Conservation (phyloP, 1,140 invertebrate species). For the Luehdorfia chinensis region DNA sequence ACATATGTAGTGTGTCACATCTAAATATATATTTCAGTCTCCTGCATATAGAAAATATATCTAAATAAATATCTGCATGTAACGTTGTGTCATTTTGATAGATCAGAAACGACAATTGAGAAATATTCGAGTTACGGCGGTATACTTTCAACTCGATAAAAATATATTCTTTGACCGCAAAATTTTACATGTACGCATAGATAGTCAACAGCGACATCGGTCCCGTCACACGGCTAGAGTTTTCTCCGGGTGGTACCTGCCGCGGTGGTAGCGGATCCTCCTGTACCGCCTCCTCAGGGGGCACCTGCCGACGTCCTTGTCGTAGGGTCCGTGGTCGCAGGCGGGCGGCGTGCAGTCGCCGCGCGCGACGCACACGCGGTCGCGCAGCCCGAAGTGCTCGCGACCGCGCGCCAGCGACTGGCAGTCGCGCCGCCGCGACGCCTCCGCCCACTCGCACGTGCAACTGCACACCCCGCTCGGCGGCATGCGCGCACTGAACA, state of each 20-base stretch:
- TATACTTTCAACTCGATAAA: too few relatives aligned
- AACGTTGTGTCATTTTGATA: too few relatives aligned
- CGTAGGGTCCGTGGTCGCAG: slow-evolving; percentile 85
- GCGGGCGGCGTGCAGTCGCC: slow-evolving; percentile 80
- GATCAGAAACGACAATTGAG: too few relatives aligned
- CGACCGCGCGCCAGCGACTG: slow-evolving; percentile 82
- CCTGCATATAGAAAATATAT: too few relatives aligned
- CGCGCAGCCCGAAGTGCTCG: slow-evolving; percentile 82
- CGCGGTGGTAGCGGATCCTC: slow-evolving; percentile 26
- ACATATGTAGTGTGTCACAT: too few relatives aligned
- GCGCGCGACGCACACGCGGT: slow-evolving; percentile 83
- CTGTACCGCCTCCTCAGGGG: slow-evolving; percentile 71
- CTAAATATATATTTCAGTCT: too few relatives aligned
- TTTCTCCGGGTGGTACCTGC: slow-evolving; percentile 30
- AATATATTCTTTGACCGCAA: too few relatives aligned
- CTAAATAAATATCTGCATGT: too few relatives aligned
- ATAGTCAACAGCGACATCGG: too few relatives aligned
- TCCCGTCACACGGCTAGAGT: too few relatives aligned
- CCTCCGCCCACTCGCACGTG: slow-evolving; percentile 78
- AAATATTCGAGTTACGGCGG: too few relatives aligned
- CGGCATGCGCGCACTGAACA: slow-evolving; percentile 79
- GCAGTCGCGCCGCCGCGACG: slow-evolving; percentile 81
- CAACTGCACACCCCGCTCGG: slow-evolving; percentile 81
- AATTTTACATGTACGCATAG: too few relatives aligned
- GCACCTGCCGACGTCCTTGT: slow-evolving; percentile 80